Conservation (phyloP, 2,888 invertebrate genomes). For the Cheilosia soror region DNA sequence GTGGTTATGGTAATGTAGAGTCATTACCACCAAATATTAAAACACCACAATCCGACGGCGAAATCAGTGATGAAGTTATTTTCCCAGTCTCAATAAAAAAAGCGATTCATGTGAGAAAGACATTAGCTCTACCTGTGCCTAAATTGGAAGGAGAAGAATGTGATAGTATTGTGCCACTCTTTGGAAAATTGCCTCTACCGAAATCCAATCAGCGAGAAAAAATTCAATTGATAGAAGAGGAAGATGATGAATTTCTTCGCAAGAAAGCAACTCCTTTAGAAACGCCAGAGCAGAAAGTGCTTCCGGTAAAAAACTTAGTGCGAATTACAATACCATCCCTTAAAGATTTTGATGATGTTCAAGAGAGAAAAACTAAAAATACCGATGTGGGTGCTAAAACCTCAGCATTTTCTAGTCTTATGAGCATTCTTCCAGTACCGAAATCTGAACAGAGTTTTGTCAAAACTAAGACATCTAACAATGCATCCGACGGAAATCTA, state of each 20-base stretch:
- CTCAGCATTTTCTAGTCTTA: slow-evolving; percentile 84
- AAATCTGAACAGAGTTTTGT: slow-evolving; percentile 81
- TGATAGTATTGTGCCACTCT: slow-evolving; percentile 76
- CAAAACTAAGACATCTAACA: slow-evolving; percentile 61
- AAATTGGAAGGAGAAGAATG: slow-evolving; percentile 70
- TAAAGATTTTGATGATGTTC: slow-evolving; percentile 84
- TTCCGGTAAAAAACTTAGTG: slow-evolving; percentile 83
- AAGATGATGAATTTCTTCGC: slow-evolving; percentile 87
- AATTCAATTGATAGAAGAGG: slow-evolving; percentile 82
- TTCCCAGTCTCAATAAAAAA: slow-evolving; percentile 71
- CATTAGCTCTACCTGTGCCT: slow-evolving; percentile 79
- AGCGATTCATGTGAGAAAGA: slow-evolving; percentile 64
- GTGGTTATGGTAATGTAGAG: slow-evolving; percentile 77
- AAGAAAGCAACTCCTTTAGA: slow-evolving; percentile 85
- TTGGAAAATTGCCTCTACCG: slow-evolving; percentile 81
- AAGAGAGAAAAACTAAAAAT: slow-evolving; percentile 77
- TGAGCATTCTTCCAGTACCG: slow-evolving; percentile 89
- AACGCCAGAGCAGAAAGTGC: slow-evolving; percentile 79
- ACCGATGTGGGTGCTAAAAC: slow-evolving; percentile 6
- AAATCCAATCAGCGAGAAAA: slow-evolving; percentile 59
- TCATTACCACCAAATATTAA: slow-evolving; percentile 45
- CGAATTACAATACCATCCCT: slow-evolving; percentile 89
- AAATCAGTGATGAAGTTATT: slow-evolving; percentile 81
- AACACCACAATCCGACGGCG: slow-evolving; percentile 77
- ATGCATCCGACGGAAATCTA: neutral